Conservation (phyloP, 2,113 vertebrate species). For the Pedionomus torquatus region DNA sequence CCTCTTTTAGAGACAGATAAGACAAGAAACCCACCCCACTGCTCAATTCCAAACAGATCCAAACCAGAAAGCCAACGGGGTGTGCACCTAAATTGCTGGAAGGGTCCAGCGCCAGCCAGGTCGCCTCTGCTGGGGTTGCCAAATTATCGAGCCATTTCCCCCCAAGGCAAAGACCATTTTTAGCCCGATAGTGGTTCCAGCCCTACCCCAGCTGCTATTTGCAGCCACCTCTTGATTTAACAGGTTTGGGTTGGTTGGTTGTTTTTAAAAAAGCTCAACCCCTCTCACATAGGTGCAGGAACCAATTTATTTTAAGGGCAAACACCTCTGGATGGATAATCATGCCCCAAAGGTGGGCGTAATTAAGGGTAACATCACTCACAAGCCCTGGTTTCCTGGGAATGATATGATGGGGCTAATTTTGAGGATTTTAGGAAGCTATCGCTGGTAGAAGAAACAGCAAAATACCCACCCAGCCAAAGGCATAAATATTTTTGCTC, state of each 20-base stretch:
- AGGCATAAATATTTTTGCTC: not conserved
- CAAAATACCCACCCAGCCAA: not conserved
- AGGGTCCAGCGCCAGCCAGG: not conserved
- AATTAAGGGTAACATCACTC: not conserved
- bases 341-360: fast-evolving
- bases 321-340: not conserved
- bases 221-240: not conserved
- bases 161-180: not conserved
- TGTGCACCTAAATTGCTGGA: not conserved
- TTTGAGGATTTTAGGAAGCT: not conserved
- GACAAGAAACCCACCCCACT: no score
- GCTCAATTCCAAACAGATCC: not conserved
- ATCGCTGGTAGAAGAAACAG: not conserved
- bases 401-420: not conserved
- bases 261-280: fast-evolving
- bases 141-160: not conserved
- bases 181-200: not conserved
- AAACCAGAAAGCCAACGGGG: fast-evolving
- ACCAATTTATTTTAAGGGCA: not conserved
- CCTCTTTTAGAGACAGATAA: not conserved
- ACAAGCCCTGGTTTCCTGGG: not conserved
- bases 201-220: not conserved
- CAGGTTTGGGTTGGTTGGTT: no score
- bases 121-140: not conserved
- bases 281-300: not conserved